Percentiles rank a stretch among this genome's conserved stretches.
Conservation (phyloP, 2,888 invertebrate genomes). For the Craniophora ligustri region DNA sequence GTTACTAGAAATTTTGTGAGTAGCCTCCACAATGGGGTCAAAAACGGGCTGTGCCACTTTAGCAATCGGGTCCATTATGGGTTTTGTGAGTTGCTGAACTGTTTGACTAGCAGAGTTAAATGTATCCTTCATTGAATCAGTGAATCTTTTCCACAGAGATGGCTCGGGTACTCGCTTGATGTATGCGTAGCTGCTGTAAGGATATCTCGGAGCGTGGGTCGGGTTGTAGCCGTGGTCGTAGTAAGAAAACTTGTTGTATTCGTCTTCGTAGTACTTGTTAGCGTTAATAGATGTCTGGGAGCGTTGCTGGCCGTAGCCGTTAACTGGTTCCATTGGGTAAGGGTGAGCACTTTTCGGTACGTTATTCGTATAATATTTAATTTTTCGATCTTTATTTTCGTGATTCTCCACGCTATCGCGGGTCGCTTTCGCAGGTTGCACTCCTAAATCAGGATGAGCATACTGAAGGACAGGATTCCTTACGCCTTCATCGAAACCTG, state of each 20-base stretch:
- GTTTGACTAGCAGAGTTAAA: constrained; percentile 91
- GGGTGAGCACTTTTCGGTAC: constrained; percentile 88
- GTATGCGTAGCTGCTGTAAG: constrained; percentile 90
- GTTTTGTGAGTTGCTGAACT: constrained; percentile 90
- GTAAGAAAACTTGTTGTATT: constrained; percentile 87
- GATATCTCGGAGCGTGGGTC: constrained; percentile 78
- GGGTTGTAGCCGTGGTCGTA: constrained; percentile 84
- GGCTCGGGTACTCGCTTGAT: constrained; percentile 88
- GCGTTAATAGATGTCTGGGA: constrained; percentile 81
- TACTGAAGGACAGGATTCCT: constrained; percentile 93
- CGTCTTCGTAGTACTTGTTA: constrained; percentile 84
- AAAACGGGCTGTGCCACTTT: constrained; percentile 90
- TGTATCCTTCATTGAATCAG: constrained; percentile 92
- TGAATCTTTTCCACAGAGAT: constrained; percentile 92
- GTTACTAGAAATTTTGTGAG: constrained; percentile 93
- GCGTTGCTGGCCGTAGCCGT: constrained; percentile 79
- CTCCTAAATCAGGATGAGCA: constrained; percentile 93
- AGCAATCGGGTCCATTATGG: constrained; percentile 89
- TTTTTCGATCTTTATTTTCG: constrained; percentile 74
- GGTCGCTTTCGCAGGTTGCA: constrained; percentile 91
- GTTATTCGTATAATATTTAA: constrained; percentile 85
- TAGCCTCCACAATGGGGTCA: constrained; percentile 93
- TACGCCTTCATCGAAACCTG: constrained; percentile 91
- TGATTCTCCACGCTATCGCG: constrained; percentile 76
- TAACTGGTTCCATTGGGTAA: constrained; percentile 86